Conservation (phyloP, 2,113 vertebrate genomes). For the Callochromis pleurospilus region DNA sequence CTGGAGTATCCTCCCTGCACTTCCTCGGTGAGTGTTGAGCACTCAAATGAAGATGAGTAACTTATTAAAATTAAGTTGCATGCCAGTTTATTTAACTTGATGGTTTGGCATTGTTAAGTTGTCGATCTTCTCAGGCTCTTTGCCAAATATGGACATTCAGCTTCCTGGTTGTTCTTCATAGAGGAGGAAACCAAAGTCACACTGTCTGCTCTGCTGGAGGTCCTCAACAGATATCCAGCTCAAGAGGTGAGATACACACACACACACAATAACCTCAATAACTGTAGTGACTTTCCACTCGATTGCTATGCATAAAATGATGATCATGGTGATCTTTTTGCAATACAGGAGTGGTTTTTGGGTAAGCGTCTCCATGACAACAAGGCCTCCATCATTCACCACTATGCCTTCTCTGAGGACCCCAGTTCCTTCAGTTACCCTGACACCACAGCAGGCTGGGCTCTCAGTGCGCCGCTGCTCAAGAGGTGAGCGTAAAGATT, state of each 20-base stretch:
- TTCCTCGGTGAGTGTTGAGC: slow-evolving; percentile 73
- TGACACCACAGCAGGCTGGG: slow-evolving; percentile 89
- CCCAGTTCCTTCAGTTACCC: slow-evolving; percentile 83
- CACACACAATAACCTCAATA: neutral
- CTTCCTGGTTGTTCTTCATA: slow-evolving; percentile 88
- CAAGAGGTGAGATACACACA: slow-evolving; percentile 66
- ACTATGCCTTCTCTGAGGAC: slow-evolving; percentile 90
- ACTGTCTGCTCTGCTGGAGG: slow-evolving; percentile 71
- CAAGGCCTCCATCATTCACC: slow-evolving; percentile 89
- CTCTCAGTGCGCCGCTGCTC: slow-evolving; percentile 80
- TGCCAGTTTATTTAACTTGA: neutral
- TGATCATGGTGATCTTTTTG: neutral
- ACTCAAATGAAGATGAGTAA: neutral
- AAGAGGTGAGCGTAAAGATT: slow-evolving; percentile 69
- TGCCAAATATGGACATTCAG: slow-evolving; percentile 70
- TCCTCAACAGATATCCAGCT: slow-evolving; percentile 72
- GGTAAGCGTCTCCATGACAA: slow-evolving; percentile 83
- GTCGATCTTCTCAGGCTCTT: slow-evolving; percentile 70
- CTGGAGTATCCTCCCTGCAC: slow-evolving; percentile 83
- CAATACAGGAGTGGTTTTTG: slow-evolving; percentile 85
- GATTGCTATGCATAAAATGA: neutral
- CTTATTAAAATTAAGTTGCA: neutral
- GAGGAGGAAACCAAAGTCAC: slow-evolving; percentile 84
- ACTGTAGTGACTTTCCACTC: neutral
- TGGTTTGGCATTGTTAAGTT: neutral